Base-by-base conservation (phyloP, 2,888 invertebrate genomes). In the Ectemnius cavifrons region DNA sequence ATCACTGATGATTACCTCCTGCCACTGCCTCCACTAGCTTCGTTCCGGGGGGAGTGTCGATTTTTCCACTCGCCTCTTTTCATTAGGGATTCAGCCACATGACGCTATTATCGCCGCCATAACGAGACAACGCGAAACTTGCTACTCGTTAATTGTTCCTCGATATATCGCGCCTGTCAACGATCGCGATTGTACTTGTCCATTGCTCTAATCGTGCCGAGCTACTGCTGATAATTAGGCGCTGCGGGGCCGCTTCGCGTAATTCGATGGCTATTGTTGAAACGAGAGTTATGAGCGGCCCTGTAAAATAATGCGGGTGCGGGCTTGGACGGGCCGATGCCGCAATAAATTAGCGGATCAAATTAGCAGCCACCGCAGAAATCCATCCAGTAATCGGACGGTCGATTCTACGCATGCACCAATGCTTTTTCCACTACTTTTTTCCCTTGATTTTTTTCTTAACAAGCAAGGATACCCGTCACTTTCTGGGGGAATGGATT, bases 181-280 rank as follows among this genome's bases (percentile, higher is more conserved):
- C 37, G 37, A 37, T 47, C 66, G 20, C 37, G 37, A 37, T 47
- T 63, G 20, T 56, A 56, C 56, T 64, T 77, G 77, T 74, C 74
- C 62, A n/a, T 23, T 60, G 62, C 49, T 52, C 47, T 56, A 63
- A 60, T 49, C 64, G 68, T 46, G 23, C 58, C 52, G 74, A 70
- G 72, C 11, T 1, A 37, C 37, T 78, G 73, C 77, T 68, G 75
- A 80, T 80, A 80, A 80, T 80, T 77, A 77, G 80, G 20, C 69
- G 70, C 45, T 72, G 80, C 74, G 77, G 70, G 75, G 67, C 56
- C 58, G 61, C 73, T 37, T 1, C 37, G 37, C 37, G 65, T 77
- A 80, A 75, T 80, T 80, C 75, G 71, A 63, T 75, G 64, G 65
- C 74, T 66, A 73, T 80, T 72, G 80, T 80, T 72, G 71, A 61